Evolutionary conservation across 2,797 vertebrate genomes (phyloP), one percentile per base, ranked within the genome.

Genomic region (Eidolon dupreanum): DNA sequence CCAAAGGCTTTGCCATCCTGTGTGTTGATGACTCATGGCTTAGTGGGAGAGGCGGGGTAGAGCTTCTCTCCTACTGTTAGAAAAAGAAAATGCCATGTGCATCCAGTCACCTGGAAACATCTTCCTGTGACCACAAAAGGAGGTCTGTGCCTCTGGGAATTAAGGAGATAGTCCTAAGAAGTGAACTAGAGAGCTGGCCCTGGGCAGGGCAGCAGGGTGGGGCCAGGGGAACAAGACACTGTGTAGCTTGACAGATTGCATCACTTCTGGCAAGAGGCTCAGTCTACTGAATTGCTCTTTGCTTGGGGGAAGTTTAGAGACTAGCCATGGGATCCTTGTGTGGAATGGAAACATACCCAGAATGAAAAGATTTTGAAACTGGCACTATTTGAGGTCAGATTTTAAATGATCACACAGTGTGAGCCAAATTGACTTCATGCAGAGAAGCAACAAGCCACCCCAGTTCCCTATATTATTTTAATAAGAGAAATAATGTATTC

Each of bases 401-500:
- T 97, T 88, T 95, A 98, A 97, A 98, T 97, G 98, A 96, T 98
- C 96, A 70, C 97, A 87, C 90, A 98, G 98, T 94, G 41, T 96
- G 98, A 97, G 97, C 96, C 98, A 97, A 97, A 97, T 79, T 97
- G 98, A 98, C 96, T 97, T 82, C 98, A 97, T 81, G 74, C 71
- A 93, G 98, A 63, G 95, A 95, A 95, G 79, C 95, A 93, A 97
- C 89, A 94, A 98, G 98, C 96, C 97, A 89, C 95, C 98, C 95
- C 88, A 55, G 87, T 97, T 97, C 97, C 97, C 97, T 98, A 97
- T 98, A 98, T 98, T 98, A 98, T 98, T 98, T 98, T 98, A 98
- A 98, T 98, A 98, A 98, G 97, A 98, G 98, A 98, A 98, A 98
- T 98, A 98, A 98, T 98, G 98, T 95, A 95, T 95, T 96, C 81